phyloP scores from a whole-genome alignment of 2,113 vertebrate genomes.

The Phrynosoma blainvillii region DNA sequence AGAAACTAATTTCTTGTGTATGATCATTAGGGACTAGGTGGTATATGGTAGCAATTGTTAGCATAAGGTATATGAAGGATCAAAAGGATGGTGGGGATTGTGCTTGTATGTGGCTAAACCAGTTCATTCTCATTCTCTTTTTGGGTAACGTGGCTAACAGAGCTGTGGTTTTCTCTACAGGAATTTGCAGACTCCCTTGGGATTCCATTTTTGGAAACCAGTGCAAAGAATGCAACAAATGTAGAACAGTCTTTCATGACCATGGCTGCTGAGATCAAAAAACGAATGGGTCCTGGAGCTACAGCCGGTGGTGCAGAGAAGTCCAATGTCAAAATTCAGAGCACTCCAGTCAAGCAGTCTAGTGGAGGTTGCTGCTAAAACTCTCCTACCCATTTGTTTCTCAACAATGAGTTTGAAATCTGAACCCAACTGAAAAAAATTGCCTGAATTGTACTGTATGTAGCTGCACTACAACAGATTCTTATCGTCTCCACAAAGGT shows the following conservation, averaged over 20 bases:
- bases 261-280: slow-evolving; percentile 99
- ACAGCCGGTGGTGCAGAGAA: slow-evolving; percentile 90
- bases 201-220: slow-evolving; percentile 98
- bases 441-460: slow-evolving; percentile 98
- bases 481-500: slow-evolving; percentile 88
- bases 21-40: background rate
- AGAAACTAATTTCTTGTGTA: background rate
- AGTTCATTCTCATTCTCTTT: background rate
- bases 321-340: slow-evolving; percentile 98
- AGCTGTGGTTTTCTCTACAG: slow-evolving; percentile 67
- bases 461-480: slow-evolving; percentile 97
- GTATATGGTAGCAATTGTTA: background rate
- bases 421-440: slow-evolving; percentile 86
- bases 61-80: background rate
- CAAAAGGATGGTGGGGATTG: background rate
- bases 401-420: slow-evolving; percentile 87
- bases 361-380: slow-evolving; percentile 94
- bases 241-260: slow-evolving; percentile 99
- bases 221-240: slow-evolving; percentile 97
- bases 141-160: background rate
- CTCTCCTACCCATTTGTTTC: slow-evolving; percentile 76
- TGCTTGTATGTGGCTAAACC: background rate
- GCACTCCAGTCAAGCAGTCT: slow-evolving; percentile 96
- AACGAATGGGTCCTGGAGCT: slow-evolving; percentile 95
- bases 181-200: slow-evolving; percentile 95